These are phyloP conservation scores for Hemithea aestivaria DNA, from an alignment of 2,888 invertebrate genomes.

Conservation along the genomic window DNA sequence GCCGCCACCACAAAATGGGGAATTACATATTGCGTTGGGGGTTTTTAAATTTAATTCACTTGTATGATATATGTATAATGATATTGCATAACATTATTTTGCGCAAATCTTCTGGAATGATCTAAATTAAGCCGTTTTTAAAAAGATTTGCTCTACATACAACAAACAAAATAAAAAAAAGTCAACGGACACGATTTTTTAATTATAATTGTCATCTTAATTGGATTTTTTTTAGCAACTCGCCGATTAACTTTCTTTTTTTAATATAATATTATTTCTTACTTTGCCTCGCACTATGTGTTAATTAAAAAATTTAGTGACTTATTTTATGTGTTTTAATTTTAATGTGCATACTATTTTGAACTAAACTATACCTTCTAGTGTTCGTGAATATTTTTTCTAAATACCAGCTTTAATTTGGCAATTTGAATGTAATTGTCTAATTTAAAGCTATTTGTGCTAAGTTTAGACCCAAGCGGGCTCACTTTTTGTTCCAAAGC, in stretches of 20 bases:
- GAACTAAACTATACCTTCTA: slow-evolving; percentile 13
- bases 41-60: too few relatives aligned
- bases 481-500: slow-evolving; percentile 30
- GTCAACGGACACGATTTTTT: too few relatives aligned
- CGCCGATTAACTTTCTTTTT: background rate
- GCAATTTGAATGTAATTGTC: slow-evolving; percentile 25
- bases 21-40: too few relatives aligned
- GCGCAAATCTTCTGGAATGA: too few relatives aligned
- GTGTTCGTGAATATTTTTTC: background rate
- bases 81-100: too few relatives aligned
- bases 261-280: background rate
- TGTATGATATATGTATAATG: too few relatives aligned
- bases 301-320: slow-evolving; percentile 4
- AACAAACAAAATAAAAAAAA: too few relatives aligned
- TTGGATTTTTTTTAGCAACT: too few relatives aligned
- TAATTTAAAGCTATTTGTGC: slow-evolving; percentile 24
- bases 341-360: slow-evolving; percentile 11
- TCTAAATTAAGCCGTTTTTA: too few relatives aligned
- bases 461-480: slow-evolving; percentile 18
- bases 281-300: slow-evolving; percentile 15
- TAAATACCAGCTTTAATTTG: slow-evolving; percentile 31
- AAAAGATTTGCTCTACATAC: too few relatives aligned
- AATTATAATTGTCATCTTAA: too few relatives aligned
- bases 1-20: too few relatives aligned
- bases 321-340: slow-evolving; percentile 4